phyloP scores from a whole-genome alignment of 2,888 invertebrate genomes.

The Coelogynopora nodosa region DNA sequence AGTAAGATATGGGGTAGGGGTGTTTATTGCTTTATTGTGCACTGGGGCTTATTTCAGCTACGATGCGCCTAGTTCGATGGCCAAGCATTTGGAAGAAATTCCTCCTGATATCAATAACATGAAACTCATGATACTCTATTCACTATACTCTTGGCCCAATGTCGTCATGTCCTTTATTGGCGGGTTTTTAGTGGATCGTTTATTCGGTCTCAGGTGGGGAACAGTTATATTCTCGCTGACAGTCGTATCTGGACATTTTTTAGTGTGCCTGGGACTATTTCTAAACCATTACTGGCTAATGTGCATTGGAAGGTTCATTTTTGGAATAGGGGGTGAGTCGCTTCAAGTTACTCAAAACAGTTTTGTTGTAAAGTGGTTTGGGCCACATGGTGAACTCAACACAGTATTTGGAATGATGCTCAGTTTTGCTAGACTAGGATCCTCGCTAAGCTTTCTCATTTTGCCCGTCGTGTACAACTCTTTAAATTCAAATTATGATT shows the following conservation, averaged over 20 bases:
- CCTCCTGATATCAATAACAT: constrained; percentile 73
- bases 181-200: constrained; percentile 86
- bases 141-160: constrained; percentile 94
- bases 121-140: constrained; percentile 84
- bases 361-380: no score
- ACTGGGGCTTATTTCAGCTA: constrained; percentile 91
- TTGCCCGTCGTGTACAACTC: no score
- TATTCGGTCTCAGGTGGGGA: constrained; percentile 87
- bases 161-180: constrained; percentile 88
- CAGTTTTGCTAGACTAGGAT: no score
- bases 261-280: constrained; percentile 80
- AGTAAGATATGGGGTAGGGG: no score
- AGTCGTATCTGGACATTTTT: constrained; percentile 78
- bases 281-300: constrained; percentile 79
- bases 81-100: constrained; percentile 77
- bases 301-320: constrained; percentile 85
- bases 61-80: constrained; percentile 87
- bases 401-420: no score
- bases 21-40: constrained; percentile 90
- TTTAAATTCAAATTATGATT: no score
- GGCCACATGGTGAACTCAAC: no score
- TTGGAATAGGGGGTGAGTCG: no score
- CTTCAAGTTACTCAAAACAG: no score
- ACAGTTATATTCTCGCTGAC: constrained; percentile 83
- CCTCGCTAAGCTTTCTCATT: no score